Percentiles rank a stretch among this genome's conserved stretches.
These are phyloP conservation scores for Pristionchus japonicus DNA, from an alignment of 2,888 invertebrate genomes.

Conservation along the genomic window DNA sequence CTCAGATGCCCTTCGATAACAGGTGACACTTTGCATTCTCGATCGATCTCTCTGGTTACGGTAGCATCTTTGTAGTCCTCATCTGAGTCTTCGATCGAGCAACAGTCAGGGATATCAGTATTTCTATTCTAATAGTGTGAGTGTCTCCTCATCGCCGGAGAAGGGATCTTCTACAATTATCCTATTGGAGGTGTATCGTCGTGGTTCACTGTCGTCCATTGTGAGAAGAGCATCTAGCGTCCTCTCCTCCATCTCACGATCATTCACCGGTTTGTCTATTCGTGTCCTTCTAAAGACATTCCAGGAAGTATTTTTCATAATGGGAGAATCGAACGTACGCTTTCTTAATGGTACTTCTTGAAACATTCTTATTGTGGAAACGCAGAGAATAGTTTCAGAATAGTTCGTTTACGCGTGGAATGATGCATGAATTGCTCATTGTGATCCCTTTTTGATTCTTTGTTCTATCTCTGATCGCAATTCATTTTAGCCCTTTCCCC, in stretches of 20 bases:
- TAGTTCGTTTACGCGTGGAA: neutral
- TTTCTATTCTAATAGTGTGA: conserved; percentile 50
- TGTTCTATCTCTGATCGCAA: neutral
- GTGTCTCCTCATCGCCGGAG: neutral
- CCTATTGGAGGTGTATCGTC: neutral
- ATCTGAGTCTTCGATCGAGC: conserved; percentile 33
- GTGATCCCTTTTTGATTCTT: neutral
- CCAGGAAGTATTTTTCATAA: too few species aligned
- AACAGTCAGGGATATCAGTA: conserved; percentile 57
- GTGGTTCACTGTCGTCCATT: neutral
- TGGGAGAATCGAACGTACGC: too few species aligned
- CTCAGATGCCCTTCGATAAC: neutral
- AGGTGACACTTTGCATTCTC: neutral
- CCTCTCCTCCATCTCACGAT: conserved; percentile 7
- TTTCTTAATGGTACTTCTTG: neutral
- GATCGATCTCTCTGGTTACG: neutral
- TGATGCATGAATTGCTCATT: neutral
- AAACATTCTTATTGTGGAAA: neutral
- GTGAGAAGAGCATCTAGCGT: neutral
- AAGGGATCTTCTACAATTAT: neutral
- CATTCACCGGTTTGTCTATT: conserved; percentile 1
- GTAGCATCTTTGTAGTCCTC: neutral
- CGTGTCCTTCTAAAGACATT: neutral
- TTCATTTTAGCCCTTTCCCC: neutral
- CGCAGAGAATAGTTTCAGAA: too few species aligned